Evolutionary conservation across 1,140 invertebrate species (phyloP).

Genomic region (Meloidogyne chitwoodi): DNA sequence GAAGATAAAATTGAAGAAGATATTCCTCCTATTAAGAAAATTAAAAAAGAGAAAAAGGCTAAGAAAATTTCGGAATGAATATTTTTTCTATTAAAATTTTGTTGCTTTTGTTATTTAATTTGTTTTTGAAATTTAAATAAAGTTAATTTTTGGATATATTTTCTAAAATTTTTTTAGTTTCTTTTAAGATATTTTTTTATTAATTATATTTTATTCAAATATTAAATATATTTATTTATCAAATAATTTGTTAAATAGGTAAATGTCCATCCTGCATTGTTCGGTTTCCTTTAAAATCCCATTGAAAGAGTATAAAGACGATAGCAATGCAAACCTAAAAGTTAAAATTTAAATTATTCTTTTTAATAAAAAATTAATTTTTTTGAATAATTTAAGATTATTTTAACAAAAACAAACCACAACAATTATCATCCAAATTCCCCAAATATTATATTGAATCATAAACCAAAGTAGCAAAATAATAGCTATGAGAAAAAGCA

Average conservation of each 20-base stretch:
- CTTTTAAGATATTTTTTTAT: no score
- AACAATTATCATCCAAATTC: constrained; percentile 29
- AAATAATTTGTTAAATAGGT: constrained; percentile 30
- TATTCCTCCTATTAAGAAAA: background rate
- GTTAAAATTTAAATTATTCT: background rate
- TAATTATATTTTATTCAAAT: no score
- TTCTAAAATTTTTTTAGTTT: no score
- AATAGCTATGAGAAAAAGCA: constrained; percentile 43
- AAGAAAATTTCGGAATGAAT: background rate
- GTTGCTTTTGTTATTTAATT: background rate
- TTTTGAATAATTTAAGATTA: background rate
- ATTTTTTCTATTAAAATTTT: background rate
- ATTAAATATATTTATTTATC: no score
- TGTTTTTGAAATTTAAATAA: background rate
- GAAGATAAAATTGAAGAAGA: constrained; percentile 39
- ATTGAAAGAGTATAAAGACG: constrained; percentile 24
- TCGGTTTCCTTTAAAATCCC: constrained; percentile 29
- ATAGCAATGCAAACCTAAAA: constrained; percentile 22
- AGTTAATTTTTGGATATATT: background rate
- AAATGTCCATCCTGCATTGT: constrained; percentile 23
- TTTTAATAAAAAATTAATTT: background rate
- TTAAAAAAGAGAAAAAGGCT: background rate
- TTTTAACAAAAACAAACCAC: constrained; percentile 6
- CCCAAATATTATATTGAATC: constrained; percentile 25
- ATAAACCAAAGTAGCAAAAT: constrained; percentile 45